These are phyloP conservation scores for Diploscapter pachys DNA, from an alignment of 1,140 invertebrate genomes.

Conservation along the genomic window DNA sequence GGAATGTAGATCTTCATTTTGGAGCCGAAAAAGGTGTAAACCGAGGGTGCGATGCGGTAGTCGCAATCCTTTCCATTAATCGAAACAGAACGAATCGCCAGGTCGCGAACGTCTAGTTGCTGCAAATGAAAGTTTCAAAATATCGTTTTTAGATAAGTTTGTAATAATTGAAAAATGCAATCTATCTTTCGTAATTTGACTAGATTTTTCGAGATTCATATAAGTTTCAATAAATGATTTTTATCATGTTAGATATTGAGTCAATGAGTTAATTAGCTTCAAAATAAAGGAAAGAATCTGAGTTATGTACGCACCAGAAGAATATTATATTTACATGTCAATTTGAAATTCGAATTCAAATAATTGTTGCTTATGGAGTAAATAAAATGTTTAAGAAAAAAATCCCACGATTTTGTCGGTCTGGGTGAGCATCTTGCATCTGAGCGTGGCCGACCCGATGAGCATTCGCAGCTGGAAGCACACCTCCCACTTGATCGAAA, in stretches of 20 bases:
- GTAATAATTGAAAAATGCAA: too few species aligned
- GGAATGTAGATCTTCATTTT: slow-evolving; percentile 73
- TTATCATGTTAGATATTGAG: too few species aligned
- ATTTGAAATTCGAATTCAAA: too few species aligned
- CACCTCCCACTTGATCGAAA: slow-evolving; percentile 37
- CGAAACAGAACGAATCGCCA: slow-evolving; percentile 67
- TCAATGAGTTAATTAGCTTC: too few species aligned
- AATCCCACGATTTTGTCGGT: slow-evolving; percentile 27
- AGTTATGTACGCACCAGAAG: too few species aligned
- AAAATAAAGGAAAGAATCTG: too few species aligned
- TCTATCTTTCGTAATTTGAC: too few species aligned
- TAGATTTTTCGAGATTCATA: too few species aligned
- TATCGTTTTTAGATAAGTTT: too few species aligned
- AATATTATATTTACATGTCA: too few species aligned
- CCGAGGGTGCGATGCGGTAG: slow-evolving; percentile 67
- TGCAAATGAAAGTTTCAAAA: slow-evolving; percentile 59
- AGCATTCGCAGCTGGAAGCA: slow-evolving; percentile 33
- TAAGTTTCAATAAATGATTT: too few species aligned
- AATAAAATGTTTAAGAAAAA: slow-evolving; percentile 12
- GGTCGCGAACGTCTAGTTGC: slow-evolving; percentile 75
- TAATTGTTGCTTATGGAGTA: too few species aligned
- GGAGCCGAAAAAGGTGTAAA: slow-evolving; percentile 69
- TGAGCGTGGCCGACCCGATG: slow-evolving; percentile 27
- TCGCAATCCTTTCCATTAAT: slow-evolving; percentile 61
- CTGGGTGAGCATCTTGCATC: slow-evolving; percentile 28